Conservation (phyloP, 2,888 invertebrate species). For the Helobdella robusta region DNA sequence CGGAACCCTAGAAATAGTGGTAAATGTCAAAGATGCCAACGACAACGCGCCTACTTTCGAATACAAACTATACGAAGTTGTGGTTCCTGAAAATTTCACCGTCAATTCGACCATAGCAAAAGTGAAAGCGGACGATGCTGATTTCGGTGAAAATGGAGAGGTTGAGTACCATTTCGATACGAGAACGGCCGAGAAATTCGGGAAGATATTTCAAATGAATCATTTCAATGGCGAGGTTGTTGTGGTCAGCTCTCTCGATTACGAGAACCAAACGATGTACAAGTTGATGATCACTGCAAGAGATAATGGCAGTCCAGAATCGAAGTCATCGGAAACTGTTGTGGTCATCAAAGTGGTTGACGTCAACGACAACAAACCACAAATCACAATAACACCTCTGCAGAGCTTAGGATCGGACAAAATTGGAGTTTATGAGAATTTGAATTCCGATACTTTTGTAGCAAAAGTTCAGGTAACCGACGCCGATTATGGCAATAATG, state of each 20-base stretch:
- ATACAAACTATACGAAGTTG: neutral
- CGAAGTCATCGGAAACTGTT: neutral
- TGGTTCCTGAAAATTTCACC: conserved; percentile 3
- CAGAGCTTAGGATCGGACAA: neutral
- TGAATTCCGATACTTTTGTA: conserved; percentile 1
- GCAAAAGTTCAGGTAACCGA: conserved; percentile 14
- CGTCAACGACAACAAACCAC: conserved; percentile 14
- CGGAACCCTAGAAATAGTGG: conserved; percentile 1
- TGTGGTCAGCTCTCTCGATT: conserved; percentile 17
- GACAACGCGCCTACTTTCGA: conserved; percentile 20
- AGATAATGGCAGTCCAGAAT: conserved; percentile 16
- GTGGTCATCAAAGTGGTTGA: conserved; percentile 20
- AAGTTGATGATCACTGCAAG: conserved; percentile 18
- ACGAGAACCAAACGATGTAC: conserved; percentile 12
- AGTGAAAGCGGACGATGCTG: conserved; percentile 11
- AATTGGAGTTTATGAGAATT: neutral
- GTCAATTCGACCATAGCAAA: neutral
- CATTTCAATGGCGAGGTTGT: conserved; percentile 11
- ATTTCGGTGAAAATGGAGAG: conserved; percentile 6
- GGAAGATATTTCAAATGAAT: conserved; percentile 10
- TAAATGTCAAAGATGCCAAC: conserved; percentile 14
- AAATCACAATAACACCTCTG: neutral
- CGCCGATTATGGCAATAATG: neutral
- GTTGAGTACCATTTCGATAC: conserved; percentile 13
- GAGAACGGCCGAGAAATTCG: neutral